Evolutionary conservation across 2,113 vertebrate genomes (phyloP).

Genomic region (Mionectes macconnelli): DNA sequence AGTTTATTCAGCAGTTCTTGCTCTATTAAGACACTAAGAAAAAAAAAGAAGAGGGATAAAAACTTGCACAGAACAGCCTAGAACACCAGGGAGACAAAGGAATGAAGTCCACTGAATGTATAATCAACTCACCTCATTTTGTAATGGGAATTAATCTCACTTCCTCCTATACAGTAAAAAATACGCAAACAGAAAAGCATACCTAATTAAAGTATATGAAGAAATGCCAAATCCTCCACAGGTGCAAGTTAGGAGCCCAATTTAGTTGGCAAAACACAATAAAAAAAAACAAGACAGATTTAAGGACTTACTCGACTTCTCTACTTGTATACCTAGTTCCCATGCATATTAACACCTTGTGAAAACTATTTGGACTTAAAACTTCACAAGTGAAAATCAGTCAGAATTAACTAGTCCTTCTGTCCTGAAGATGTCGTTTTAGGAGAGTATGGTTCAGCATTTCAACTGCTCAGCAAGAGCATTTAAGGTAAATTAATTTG

Average conservation of each 20-base stretch:
- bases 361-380: not conserved
- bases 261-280: not conserved
- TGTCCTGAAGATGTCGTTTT: not conserved
- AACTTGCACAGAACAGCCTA: not conserved
- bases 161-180: not conserved
- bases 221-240: not conserved
- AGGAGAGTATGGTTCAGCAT: not conserved
- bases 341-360: not conserved
- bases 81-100: slow-evolving; percentile 39
- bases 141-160: not conserved
- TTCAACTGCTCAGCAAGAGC: not conserved
- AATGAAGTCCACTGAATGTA: not conserved
- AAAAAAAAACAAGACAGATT: not conserved
- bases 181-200: not conserved
- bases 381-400: not conserved
- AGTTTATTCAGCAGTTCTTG: not conserved
- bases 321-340: not conserved
- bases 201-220: not conserved
- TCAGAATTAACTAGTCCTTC: not conserved
- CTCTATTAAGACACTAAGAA: not conserved
- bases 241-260: not conserved
- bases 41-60: slow-evolving; percentile 13
- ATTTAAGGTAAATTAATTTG: not conserved
- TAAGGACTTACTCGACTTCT: not conserved
- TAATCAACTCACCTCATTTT: not conserved